phyloP scores from a whole-genome alignment of 2,888 invertebrate genomes.

The Dicranocentrus wangi region DNA sequence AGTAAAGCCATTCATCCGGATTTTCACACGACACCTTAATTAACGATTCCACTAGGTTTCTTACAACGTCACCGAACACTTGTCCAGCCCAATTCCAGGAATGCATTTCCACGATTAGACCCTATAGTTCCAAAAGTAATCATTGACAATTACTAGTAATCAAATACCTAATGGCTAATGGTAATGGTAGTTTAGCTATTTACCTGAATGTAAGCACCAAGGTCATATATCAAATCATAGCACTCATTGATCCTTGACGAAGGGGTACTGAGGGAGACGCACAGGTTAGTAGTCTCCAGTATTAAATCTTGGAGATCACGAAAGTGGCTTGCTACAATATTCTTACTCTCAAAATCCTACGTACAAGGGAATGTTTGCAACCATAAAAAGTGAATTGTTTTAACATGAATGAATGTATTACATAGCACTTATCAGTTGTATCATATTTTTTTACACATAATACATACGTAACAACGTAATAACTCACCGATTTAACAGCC shows the following conservation, averaged over 20 bases:
- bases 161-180: background rate
- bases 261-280: slow-evolving; percentile 21
- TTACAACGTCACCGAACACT: slow-evolving; percentile 13
- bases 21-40: slow-evolving; percentile 10
- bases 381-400: background rate
- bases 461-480: background rate
- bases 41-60: slow-evolving; percentile 7
- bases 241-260: slow-evolving; percentile 2
- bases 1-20: slow-evolving; percentile 36
- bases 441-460: background rate
- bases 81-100: background rate
- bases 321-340: background rate
- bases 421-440: background rate
- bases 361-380: background rate
- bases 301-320: slow-evolving; percentile 24
- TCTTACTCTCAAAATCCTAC: too few species aligned
- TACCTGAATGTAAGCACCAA: slow-evolving; percentile 38
- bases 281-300: background rate
- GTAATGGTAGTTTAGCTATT: too few species aligned
- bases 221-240: slow-evolving; percentile 20
- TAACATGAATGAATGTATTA: background rate
- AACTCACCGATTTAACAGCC: background rate
- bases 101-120: slow-evolving; percentile 3
- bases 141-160: background rate
- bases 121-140: background rate